Evolutionary conservation across 2,797 vertebrate species (phyloP).

Genomic region (Poeciliopsis presidionis): DNA sequence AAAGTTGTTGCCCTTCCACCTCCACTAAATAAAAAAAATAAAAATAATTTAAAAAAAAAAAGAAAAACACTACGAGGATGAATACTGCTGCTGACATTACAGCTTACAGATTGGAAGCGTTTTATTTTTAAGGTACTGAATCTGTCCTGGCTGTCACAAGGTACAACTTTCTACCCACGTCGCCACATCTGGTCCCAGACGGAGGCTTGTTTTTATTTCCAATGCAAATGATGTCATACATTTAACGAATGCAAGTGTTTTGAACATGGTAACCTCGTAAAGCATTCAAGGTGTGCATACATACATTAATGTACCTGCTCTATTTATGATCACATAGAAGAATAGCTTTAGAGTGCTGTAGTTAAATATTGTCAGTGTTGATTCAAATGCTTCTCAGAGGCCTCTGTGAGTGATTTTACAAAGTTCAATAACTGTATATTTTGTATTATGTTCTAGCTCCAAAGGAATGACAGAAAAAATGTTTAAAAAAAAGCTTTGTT

Average conservation of each 20-base stretch:
- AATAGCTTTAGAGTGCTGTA: constrained; percentile 85
- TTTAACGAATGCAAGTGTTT: constrained; percentile 77
- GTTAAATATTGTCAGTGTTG: constrained; percentile 86
- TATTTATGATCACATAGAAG: constrained; percentile 83
- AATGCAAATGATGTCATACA: constrained; percentile 81
- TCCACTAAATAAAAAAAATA: neutral
- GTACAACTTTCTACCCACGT: constrained; percentile 62
- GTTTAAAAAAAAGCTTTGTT: constrained; percentile 80
- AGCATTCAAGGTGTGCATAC: constrained; percentile 75
- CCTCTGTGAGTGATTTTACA: constrained; percentile 88
- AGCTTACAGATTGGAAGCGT: constrained; percentile 42
- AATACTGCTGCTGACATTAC: constrained; percentile 55
- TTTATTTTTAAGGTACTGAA: constrained; percentile 67
- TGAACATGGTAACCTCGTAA: constrained; percentile 78
- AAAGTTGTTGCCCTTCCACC: constrained; percentile 60
- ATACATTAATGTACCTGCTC: constrained; percentile 78
- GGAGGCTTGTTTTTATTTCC: constrained; percentile 72
- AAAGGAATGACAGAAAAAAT: constrained; percentile 82
- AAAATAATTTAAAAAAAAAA: neutral
- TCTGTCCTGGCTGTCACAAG: constrained; percentile 69
- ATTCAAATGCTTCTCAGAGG: constrained; percentile 85
- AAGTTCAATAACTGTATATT: constrained; percentile 90
- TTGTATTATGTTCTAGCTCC: constrained; percentile 90
- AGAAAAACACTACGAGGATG: constrained; percentile 69
- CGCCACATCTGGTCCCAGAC: constrained; percentile 60